These are phyloP conservation scores for Hyles vespertilio DNA, from an alignment of 1,140 invertebrate species.

Conservation along the genomic window DNA sequence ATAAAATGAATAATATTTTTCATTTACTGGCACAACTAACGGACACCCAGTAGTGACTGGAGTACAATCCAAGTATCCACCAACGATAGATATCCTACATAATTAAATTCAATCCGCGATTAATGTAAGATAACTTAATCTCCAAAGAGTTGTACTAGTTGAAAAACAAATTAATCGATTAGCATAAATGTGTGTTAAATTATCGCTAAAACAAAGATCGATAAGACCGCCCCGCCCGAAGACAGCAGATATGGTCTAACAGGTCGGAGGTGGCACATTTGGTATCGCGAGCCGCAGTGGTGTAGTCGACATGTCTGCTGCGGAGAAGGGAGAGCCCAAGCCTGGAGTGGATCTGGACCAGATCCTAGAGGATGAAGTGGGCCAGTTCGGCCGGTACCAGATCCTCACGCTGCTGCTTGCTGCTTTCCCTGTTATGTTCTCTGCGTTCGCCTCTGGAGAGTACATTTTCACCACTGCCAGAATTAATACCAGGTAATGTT, in stretches of 20 bases:
- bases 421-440: slow-evolving; percentile 54
- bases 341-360: slow-evolving; percentile 42
- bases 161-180: neutral
- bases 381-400: slow-evolving; percentile 55
- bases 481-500: slow-evolving; percentile 47
- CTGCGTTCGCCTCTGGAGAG: slow-evolving; percentile 53
- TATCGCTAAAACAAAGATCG: too few relatives aligned
- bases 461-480: slow-evolving; percentile 61
- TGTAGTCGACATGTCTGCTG: slow-evolving; percentile 19
- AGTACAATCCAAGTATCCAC: too few relatives aligned
- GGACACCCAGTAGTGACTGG: too few relatives aligned
- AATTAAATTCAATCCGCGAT: too few relatives aligned
- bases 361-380: slow-evolving; percentile 51
- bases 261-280: too few relatives aligned
- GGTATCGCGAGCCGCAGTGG: neutral
- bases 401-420: slow-evolving; percentile 45
- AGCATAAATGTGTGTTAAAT: neutral
- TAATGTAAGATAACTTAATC: too few relatives aligned
- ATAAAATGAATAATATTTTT: too few relatives aligned
- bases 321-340: slow-evolving; percentile 17
- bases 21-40: too few relatives aligned
- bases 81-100: too few relatives aligned
- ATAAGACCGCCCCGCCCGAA: too few relatives aligned
- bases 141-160: neutral
- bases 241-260: too few relatives aligned